These are phyloP conservation scores for Agrotis clavis DNA, from an alignment of 2,888 invertebrate species.

Conservation along the genomic window DNA sequence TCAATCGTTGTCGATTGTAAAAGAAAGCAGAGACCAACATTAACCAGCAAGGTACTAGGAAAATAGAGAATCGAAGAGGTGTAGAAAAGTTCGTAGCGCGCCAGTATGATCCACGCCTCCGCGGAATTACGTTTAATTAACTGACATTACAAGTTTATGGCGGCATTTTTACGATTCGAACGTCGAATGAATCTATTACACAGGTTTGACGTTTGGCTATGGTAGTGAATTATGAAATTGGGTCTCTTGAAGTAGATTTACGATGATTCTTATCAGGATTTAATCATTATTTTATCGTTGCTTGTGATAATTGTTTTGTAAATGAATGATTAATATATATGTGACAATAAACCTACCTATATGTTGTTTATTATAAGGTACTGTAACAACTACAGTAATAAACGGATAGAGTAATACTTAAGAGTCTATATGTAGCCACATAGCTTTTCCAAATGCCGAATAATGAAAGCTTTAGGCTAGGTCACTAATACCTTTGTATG, in stretches of 20 bases:
- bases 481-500: neutral
- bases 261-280: neutral
- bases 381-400: too few species aligned
- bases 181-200: conserved; percentile 51
- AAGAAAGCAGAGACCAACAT: conserved; percentile 80
- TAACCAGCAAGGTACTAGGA: conserved; percentile 85
- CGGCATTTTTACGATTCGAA: conserved; percentile 59
- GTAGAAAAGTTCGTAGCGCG: conserved; percentile 54
- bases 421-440: neutral
- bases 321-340: neutral
- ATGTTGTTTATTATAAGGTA: neutral
- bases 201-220: conserved; percentile 22
- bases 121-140: conserved; percentile 54
- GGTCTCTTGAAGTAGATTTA: neutral
- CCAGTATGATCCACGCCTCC: conserved; percentile 54
- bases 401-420: neutral
- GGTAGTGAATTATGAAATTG: conserved; percentile 10
- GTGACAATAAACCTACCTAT: neutral
- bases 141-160: conserved; percentile 57
- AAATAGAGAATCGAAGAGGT: conserved; percentile 72
- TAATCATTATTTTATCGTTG: neutral
- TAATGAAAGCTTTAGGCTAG: neutral
- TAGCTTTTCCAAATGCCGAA: neutral
- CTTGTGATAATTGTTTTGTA: neutral
- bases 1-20: conserved; percentile 61